Conservation (phyloP, 2,888 invertebrate species). For the Terebella lapidaria region DNA sequence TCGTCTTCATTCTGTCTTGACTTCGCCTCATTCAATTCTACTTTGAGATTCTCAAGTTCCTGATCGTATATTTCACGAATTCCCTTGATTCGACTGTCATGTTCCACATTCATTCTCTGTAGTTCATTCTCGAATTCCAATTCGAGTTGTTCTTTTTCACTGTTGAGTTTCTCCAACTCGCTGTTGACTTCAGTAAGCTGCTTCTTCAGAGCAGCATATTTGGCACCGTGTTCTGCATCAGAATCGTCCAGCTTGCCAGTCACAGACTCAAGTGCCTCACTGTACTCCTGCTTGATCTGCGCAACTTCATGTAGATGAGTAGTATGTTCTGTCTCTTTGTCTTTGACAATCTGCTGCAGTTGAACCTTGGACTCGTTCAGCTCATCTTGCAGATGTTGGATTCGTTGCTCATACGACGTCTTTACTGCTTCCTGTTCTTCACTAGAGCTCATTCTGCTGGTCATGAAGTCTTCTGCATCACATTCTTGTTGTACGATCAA, state of each 20-base stretch:
- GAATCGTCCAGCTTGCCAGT: background rate
- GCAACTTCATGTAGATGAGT: background rate
- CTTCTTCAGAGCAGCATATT: background rate
- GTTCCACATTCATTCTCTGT: background rate
- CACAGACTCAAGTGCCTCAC: background rate
- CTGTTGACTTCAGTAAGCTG: background rate
- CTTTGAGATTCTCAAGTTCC: background rate
- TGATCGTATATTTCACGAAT: background rate
- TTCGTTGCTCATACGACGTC: too few relatives aligned
- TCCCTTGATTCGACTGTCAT: background rate
- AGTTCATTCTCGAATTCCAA: background rate
- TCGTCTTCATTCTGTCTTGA: constrained; percentile 6
- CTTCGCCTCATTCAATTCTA: constrained; percentile 5
- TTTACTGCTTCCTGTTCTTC: too few relatives aligned
- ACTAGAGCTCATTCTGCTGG: too few relatives aligned
- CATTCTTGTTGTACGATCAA: background rate
- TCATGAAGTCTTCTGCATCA: background rate
- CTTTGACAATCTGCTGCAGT: background rate
- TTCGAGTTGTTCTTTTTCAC: background rate
- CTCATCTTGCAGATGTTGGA: background rate
- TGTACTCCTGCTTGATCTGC: background rate
- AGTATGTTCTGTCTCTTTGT: background rate
- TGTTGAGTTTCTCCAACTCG: background rate
- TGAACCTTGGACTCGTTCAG: background rate
- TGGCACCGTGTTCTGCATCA: background rate